These are phyloP conservation scores for Setophaga petechia DNA, from an alignment of 2,113 vertebrate genomes.

Conservation along the genomic window DNA sequence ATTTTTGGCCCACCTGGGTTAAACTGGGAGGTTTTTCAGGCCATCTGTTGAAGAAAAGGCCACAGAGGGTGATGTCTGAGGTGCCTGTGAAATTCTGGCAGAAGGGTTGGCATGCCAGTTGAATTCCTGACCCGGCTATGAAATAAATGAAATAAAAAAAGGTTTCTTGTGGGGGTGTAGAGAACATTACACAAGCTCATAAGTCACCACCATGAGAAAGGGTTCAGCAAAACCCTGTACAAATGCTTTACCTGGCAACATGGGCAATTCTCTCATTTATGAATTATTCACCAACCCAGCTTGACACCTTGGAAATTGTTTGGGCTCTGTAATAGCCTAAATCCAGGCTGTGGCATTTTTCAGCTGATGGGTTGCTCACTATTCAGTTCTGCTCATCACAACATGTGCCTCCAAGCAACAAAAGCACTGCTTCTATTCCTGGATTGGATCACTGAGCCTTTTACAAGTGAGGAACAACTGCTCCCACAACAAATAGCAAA, in stretches of 20 bases:
- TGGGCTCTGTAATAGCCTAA: background rate
- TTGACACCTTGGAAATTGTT: background rate
- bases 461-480: constrained; percentile 7
- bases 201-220: background rate
- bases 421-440: constrained; percentile 32
- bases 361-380: constrained; percentile 20
- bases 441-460: background rate
- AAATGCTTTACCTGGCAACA: background rate
- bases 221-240: background rate
- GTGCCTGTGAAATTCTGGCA: background rate
- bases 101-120: background rate
- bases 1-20: background rate
- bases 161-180: background rate
- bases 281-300: constrained; percentile 1
- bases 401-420: constrained; percentile 26
- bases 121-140: background rate
- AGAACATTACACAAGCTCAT: background rate
- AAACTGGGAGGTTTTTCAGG: too few species aligned
- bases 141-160: background rate
- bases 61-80: background rate
- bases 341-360: background rate
- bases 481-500: background rate
- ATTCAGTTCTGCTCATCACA: background rate
- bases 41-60: background rate
- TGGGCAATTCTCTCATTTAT: background rate